A percentile compares a stretch with the other conserved stretches of the same genome.
phyloP scores from a whole-genome alignment of 2,113 vertebrate species.

The Hystrix brachyura region DNA sequence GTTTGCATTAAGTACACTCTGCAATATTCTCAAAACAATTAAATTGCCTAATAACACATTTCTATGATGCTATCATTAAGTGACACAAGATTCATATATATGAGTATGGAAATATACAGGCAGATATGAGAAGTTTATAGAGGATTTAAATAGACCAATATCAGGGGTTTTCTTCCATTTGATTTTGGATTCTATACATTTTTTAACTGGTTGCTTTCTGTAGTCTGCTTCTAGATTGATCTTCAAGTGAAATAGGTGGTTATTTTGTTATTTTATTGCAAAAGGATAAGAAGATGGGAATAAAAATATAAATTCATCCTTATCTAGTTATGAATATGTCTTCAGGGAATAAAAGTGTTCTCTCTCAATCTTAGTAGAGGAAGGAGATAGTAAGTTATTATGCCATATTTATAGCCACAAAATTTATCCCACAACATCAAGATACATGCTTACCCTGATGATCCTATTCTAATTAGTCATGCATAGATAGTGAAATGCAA shows the following conservation, averaged over 20 bases:
- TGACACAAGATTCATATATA: neutral
- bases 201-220: neutral
- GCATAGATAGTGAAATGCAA: neutral
- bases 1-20: neutral
- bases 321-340: neutral
- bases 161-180: neutral
- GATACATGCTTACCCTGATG: neutral
- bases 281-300: neutral
- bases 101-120: neutral
- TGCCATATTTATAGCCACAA: neutral
- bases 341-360: neutral
- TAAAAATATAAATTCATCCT: constrained; percentile 26
- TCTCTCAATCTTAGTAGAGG: neutral
- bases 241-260: neutral
- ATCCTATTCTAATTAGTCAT: neutral
- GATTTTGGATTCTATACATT: neutral
- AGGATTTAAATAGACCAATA: neutral
- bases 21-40: neutral
- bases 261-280: constrained; percentile 37
- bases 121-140: neutral
- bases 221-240: neutral
- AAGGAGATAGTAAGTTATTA: neutral
- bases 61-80: neutral
- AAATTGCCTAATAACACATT: neutral
- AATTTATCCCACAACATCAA: neutral